Evolutionary conservation across 2,113 vertebrate genomes (phyloP).

Genomic region (Catharus fuscescens): DNA sequence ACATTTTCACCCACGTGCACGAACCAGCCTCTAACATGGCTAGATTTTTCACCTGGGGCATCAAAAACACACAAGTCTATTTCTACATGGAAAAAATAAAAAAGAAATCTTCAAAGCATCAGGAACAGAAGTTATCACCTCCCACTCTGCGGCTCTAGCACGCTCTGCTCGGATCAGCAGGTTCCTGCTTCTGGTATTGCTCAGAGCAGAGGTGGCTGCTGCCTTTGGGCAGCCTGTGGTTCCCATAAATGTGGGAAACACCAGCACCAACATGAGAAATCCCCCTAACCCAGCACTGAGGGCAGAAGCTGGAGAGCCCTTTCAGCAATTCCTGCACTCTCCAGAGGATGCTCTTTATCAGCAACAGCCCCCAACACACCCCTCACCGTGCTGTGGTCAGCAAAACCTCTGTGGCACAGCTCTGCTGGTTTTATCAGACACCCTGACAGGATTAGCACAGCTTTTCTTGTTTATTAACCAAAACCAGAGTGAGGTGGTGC

Average conservation of each 20-base stretch:
- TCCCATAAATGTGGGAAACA: neutral
- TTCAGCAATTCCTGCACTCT: neutral
- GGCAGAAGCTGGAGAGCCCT: neutral
- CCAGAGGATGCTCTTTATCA: neutral
- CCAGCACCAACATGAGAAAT: neutral
- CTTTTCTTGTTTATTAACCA: constrained; percentile 4
- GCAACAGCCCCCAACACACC: neutral
- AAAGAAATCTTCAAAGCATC: neutral
- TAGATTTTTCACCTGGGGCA: neutral
- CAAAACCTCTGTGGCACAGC: neutral
- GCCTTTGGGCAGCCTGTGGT: neutral
- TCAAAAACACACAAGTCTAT: neutral
- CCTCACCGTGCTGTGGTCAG: neutral
- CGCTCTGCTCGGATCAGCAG: neutral
- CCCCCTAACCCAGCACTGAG: neutral
- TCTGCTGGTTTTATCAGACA: neutral
- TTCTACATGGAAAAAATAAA: neutral
- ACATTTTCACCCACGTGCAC: accelerated
- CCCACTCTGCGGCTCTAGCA: accelerated
- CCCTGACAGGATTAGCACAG: neutral
- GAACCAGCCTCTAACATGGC: neutral
- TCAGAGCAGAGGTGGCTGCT: neutral
- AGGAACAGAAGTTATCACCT: neutral
- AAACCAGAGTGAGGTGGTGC: neutral
- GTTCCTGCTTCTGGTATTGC: neutral